Base-by-base conservation (phyloP, 2,888 invertebrate species). In the Drosophila cognata region DNA sequence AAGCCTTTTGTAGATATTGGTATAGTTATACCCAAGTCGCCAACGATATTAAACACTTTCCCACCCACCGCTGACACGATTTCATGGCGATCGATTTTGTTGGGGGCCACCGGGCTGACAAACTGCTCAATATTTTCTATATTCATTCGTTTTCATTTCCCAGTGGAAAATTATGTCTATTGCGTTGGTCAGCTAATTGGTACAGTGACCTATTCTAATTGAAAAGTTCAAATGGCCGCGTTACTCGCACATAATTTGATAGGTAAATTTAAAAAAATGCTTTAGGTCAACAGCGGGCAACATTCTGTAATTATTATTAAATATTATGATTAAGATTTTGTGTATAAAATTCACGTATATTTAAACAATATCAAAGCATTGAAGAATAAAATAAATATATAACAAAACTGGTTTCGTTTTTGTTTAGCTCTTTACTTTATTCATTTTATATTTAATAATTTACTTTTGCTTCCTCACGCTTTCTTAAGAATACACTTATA, bases 171-270 rank as follows among this genome's bases (percentile, higher is more conserved):
- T 72, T 69, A 75, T 75, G 87, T 66, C 77, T 67, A 75, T 56
- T 67, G 71, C 66, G 68, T 55, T 73, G 61, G 35, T 41, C 69
- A 56, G 41, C 67, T 89, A 89, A 84, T 86, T 89, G 88, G 77
- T 66, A 61, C 69, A 75, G 73, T 68, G 85, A 89, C 89, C 85
- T 79, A 64, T 67, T 51, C 71, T 71, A 87, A 89, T 86, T 86
- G 77, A 74, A 84, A 71, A 77, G 86, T 84, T 86, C 82, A 89
- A 80, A 71, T 69, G 59, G 59, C 63, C 60, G 51, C n/a, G 16
- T 38, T 65, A 29, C 18, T 56, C 38, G 11, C 25, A 31, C 51
- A 62, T 59, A 52, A 74, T 67, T 74, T 63, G 13, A 29, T 56
- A 46, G 21, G 35, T 50, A 55, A 46, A 16, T 25, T 53, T 31